Evolutionary conservation across 2,113 vertebrate species (phyloP), one percentile per base, ranked within the genome.

Genomic region (Prunella himalayana): DNA sequence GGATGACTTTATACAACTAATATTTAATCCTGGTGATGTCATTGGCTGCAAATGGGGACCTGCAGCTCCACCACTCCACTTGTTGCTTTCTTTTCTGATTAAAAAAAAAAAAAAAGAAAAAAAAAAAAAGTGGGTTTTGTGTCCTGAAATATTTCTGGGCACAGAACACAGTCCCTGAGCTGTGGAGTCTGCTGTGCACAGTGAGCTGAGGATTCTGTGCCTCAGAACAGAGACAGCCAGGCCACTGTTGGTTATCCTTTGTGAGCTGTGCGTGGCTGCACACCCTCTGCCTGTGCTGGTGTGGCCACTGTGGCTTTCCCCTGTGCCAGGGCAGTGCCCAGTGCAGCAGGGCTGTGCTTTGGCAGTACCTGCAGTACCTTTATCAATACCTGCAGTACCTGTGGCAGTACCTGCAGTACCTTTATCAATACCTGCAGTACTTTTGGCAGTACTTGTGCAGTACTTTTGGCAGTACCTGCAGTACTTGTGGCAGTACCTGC

Each of bases 231-330:
- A 25, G 47, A 50, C 63, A 47, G 42, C 7, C 53, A 60, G 12
- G 8, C 5, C 51, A 6, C 9, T 11, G 63, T 9, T 37, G 15
- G 35, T 14, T 25, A 3, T 11, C 25, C 9, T 16, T 77, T 23
- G 11, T 13, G 41, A 44, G 10, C 10, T 0, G 0, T 2, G n/a
- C 0, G 0, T 31, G 44, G 47, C 7, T 61, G 59, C 39, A 9
- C 39, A 21, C 22, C 72, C 27, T 35, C 61, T 14, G 5, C 13
- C 27, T 31, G 51, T 11, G 16, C 4, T 7, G 28, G 16, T 30
- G 27, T 16, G 27, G 50, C 15, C 27, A 10, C 28, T 18, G 50
- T 11, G 51, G 51, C 50, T 53, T 18, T 18, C 2, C 3, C 33
- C 39, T 15, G 28, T 61, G 37, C 25, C 17, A 13, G 25, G 13